Evolutionary conservation across 2,888 invertebrate species (phyloP).

Genomic region (Liopterus haemorrhoidalis): DNA sequence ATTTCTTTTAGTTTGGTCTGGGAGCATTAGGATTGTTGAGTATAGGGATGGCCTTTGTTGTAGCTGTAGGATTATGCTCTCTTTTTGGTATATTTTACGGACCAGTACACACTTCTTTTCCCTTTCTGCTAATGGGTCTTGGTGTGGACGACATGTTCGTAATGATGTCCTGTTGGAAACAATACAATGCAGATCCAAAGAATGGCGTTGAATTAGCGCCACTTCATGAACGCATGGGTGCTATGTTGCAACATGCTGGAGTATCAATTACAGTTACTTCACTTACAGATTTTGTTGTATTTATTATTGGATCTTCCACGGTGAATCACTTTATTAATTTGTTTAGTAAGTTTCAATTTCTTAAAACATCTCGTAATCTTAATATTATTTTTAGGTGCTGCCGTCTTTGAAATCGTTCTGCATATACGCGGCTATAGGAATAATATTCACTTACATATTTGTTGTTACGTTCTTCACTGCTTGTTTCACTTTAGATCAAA

Average conservation of each 20-base stretch:
- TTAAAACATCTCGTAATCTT: not conserved
- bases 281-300: slow-evolving; percentile 73
- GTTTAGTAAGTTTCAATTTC: slow-evolving; percentile 3
- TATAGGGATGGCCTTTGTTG: slow-evolving; percentile 67
- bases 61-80: slow-evolving; percentile 67
- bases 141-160: slow-evolving; percentile 84
- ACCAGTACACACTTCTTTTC: slow-evolving; percentile 74
- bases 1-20: slow-evolving; percentile 52
- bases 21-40: slow-evolving; percentile 64
- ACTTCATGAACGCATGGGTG: slow-evolving; percentile 60
- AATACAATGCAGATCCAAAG: slow-evolving; percentile 51
- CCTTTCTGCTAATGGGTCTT: slow-evolving; percentile 74
- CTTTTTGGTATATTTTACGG: slow-evolving; percentile 67
- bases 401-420: slow-evolving; percentile 79
- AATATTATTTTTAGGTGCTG: slow-evolving; percentile 53
- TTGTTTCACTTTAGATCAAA: slow-evolving; percentile 66
- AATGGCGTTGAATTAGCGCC: slow-evolving; percentile 48
- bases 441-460: slow-evolving; percentile 67
- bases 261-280: slow-evolving; percentile 80
- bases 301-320: slow-evolving; percentile 72
- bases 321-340: slow-evolving; percentile 43
- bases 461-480: slow-evolving; percentile 79
- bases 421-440: slow-evolving; percentile 71
- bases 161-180: slow-evolving; percentile 71
- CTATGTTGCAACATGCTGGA: slow-evolving; percentile 72